Base-by-base conservation (phyloP, 2,113 vertebrate species). In the Ivindomyrus marchei region DNA sequence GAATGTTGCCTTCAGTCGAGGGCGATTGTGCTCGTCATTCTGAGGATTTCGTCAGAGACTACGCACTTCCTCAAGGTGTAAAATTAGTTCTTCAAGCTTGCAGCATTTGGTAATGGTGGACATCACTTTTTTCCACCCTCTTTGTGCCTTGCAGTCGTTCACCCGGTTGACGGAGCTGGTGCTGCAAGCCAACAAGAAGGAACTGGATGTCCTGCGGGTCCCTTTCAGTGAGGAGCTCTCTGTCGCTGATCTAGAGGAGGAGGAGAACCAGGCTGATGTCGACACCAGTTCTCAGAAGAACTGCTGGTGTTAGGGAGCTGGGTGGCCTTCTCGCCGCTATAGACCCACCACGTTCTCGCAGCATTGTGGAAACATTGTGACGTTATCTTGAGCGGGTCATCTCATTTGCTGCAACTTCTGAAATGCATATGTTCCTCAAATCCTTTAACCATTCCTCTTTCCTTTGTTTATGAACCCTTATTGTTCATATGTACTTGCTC, bases 151-250 rank as follows among this genome's bases (percentile, higher is more conserved):
- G 27, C 93, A 99, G 98, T 97, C 97, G 85, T 99, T 99, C 94
- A 99, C 97, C 0, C 96, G 97, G 62, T 92, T 99, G 95, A 97
- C 98, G 0, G 98, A 99, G 92, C 96, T 98, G 95, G 98, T 99
- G 90, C 95, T 99, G 92, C 96, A 97, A 92, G 97, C 98, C 2
- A 98, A 99, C 47, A 97, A 96, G 93, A 99, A 97, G 92, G 98
- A 99, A 93, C 95, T 99, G 93, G 98, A 98, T 0, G 96, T 97
- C 13, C 95, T 99, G 91, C 95, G 96, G 86, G 94, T 93, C 0
- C 96, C 94, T 0, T 88, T 95, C 36, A 95, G 94, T 9, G 93
- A 96, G 0, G 93, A 97, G 93, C 92, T 98, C 8, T 94, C 96
- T 47, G 92, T 99, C 36, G 92, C 97, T 0, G 96, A 94, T 88